Base-by-base conservation (phyloP, 2,888 invertebrate species). In the Pyrrhosoma nymphula region DNA sequence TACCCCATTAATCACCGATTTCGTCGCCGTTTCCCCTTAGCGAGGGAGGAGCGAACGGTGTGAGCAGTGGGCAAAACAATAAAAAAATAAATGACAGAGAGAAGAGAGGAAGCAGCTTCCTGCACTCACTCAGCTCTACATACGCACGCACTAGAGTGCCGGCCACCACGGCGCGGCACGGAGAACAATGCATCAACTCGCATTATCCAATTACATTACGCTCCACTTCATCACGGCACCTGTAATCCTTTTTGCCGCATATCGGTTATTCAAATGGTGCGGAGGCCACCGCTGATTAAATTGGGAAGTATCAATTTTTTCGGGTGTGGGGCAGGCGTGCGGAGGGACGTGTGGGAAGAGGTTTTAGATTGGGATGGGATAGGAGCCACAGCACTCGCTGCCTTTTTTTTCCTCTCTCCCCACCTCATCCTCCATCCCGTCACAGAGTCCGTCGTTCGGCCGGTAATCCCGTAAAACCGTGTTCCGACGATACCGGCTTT, bases 281-380 rank as follows among this genome's bases (percentile, higher is more conserved):
- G 56, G 93, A 93, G 69, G 69, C 63, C 93, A 93, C 63, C 93
- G 47, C 69, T 93, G 93, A 93, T 93, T 93, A 75, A 93, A 93
- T 93, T 93, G 93, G 93, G 69, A 93, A 93, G 93, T 93, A 93
- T 93, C 93, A 93, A 93, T 93, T 93, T 82, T 93, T 93, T 93
- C 75, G 47, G 47, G 26, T 16, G 75, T 69, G 47, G 93, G 69
- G 47, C 39, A 35, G 90, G 90, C 47, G 47, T 47, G 8, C 47
- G 47, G 47, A 26, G 69, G n/a, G 69, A 26, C 60, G 18, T 20
- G 60, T 16, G 60, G 60, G 20, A 60, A 60, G 60, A 60, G 56
- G 56, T 56, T 56, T 56, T 56, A 56, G 56, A 56, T 14, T 23
- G 23, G 63, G 63, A 63, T 20, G 63, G 63, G 63, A 23, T 16